A percentile compares a stretch with the other conserved stretches of the same genome.
Conservation (phyloP, 92 coral and sea anemone species). For the Porites divaricata region DNA sequence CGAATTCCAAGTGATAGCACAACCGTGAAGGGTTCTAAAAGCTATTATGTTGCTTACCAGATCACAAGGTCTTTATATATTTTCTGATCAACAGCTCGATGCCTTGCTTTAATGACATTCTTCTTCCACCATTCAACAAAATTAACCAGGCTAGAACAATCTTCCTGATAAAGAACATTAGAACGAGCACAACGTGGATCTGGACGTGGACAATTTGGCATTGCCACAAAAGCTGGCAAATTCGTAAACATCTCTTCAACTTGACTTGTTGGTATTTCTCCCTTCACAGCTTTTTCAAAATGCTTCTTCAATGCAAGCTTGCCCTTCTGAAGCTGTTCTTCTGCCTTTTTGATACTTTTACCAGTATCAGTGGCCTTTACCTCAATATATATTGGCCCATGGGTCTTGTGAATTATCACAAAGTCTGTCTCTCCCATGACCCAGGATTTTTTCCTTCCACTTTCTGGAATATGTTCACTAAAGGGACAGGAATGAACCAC, state of each 20-base stretch:
- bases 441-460: too few relatives aligned
- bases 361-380: conserved; percentile 38
- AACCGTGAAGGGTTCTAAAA: too few relatives aligned
- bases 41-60: not conserved
- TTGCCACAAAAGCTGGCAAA: conserved; percentile 62
- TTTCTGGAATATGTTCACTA: too few relatives aligned
- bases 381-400: conserved; percentile 47
- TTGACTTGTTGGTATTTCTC: not conserved
- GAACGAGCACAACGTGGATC: not conserved
- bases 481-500: conserved; percentile 47
- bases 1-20: too few relatives aligned
- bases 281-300: not conserved
- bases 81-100: not conserved
- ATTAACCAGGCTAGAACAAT: conserved; percentile 32
- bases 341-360: not conserved
- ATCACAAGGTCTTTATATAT: conserved; percentile 9
- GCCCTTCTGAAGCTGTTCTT: conserved; percentile 44
- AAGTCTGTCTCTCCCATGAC: too few relatives aligned
- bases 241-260: conserved; percentile 1
- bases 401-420: too few relatives aligned
- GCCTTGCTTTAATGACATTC: not conserved
- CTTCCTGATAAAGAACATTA: conserved; percentile 50
- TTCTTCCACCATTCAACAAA: conserved; percentile 55
- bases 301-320: not conserved
- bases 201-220: conserved; percentile 53